phyloP scores from a whole-genome alignment of 2,113 vertebrate genomes.

The Amphilophus citrinellus region DNA sequence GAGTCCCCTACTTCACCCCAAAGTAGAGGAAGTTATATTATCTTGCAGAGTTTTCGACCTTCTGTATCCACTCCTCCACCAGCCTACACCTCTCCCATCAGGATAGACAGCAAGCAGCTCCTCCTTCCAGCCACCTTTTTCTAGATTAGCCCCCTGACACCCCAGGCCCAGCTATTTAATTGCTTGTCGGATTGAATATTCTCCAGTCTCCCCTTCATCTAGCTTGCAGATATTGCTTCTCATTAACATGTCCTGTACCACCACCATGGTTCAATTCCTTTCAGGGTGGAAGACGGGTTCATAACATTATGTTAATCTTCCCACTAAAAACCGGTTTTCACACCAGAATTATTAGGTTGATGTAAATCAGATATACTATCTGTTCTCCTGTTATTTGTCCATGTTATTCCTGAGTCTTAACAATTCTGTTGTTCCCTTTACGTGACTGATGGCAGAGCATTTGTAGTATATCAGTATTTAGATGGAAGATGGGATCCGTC shows the following conservation, averaged over 20 bases:
- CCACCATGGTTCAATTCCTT: conserved; percentile 25
- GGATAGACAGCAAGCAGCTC: conserved; percentile 16
- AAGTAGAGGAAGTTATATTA: conserved; percentile 68
- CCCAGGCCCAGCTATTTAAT: conserved; percentile 49
- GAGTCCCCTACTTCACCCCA: conserved; percentile 68
- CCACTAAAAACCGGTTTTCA: conserved; percentile 22
- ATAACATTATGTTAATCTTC: conserved; percentile 46
- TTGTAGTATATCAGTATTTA: background rate
- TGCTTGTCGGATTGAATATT: conserved; percentile 71
- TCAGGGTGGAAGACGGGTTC: conserved; percentile 44
- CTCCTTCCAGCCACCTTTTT: conserved; percentile 48
- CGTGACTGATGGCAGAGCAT: background rate
- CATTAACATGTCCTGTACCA: conserved; percentile 63
- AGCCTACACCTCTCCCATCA: conserved; percentile 22
- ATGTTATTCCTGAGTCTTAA: background rate
- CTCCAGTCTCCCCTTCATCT: conserved; percentile 52
- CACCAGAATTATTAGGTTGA: background rate
- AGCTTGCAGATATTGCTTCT: conserved; percentile 63
- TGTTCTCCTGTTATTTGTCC: background rate
- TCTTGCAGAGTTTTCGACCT: conserved; percentile 71
- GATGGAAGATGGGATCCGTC: background rate
- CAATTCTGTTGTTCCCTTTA: background rate
- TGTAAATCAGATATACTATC: background rate
- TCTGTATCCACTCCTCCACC: conserved; percentile 38
- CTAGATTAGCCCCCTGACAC: conserved; percentile 61